Conservation (phyloP, 1,140 invertebrate species). For the Cepaea nemoralis region DNA sequence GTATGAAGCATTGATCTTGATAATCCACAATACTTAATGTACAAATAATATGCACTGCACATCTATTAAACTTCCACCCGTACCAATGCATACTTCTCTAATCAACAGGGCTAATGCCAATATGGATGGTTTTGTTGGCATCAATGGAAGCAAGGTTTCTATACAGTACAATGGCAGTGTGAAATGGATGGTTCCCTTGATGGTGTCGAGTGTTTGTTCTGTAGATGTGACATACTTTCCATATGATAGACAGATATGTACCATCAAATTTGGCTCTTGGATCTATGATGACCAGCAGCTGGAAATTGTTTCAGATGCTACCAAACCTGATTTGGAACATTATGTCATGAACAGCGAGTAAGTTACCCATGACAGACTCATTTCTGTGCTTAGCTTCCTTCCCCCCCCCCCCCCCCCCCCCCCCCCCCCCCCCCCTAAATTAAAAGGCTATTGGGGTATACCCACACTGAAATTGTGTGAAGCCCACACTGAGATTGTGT, state of each 20-base stretch:
- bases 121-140: slow-evolving; percentile 65
- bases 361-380: slow-evolving; percentile 50
- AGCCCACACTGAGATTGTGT: too few relatives aligned
- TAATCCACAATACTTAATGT: too few relatives aligned
- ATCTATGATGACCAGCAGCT: slow-evolving; percentile 96
- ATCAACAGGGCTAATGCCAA: slow-evolving; percentile 64
- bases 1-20: too few relatives aligned
- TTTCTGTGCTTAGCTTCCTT: too few relatives aligned
- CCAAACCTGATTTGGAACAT: slow-evolving; percentile 55
- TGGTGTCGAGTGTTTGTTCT: slow-evolving; percentile 64
- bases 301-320: slow-evolving; percentile 52
- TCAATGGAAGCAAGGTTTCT: slow-evolving; percentile 62
- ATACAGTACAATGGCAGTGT: slow-evolving; percentile 57
- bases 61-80: too few relatives aligned
- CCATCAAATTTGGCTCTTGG: slow-evolving; percentile 98
- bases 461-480: too few relatives aligned
- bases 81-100: too few relatives aligned
- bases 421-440: too few relatives aligned
- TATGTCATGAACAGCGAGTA: slow-evolving; percentile 67
- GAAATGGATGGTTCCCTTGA: slow-evolving; percentile 65
- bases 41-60: too few relatives aligned
- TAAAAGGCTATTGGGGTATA: too few relatives aligned
- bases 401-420: too few relatives aligned
- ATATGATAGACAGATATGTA: slow-evolving; percentile 95
- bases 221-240: slow-evolving; percentile 78